A percentile compares a stretch with the other conserved stretches of the same genome.
Conservation (phyloP, 2,888 invertebrate species). For the Aromia moschata region DNA sequence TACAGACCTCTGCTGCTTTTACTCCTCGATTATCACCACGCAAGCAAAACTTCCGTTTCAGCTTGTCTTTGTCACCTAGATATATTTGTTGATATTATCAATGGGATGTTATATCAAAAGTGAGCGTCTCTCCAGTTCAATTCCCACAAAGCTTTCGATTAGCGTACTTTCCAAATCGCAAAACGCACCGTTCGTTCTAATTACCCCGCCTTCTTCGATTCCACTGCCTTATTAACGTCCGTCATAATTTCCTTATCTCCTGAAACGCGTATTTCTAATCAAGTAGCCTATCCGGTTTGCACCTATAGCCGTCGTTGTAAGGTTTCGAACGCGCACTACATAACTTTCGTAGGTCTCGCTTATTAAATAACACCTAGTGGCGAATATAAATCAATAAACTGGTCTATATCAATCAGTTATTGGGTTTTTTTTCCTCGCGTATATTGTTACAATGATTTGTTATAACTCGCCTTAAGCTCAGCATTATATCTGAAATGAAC, state of each 20-base stretch:
- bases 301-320: conserved; percentile 13
- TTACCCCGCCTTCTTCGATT: not conserved
- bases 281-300: conserved; percentile 8
- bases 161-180: not conserved
- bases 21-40: too few species aligned
- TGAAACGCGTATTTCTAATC: conserved; percentile 17
- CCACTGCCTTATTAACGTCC: not conserved
- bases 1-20: too few species aligned
- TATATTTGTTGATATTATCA: too few species aligned
- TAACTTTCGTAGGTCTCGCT: conserved; percentile 19
- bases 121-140: not conserved
- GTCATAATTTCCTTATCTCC: conserved; percentile 5
- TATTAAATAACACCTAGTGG: conserved; percentile 17
- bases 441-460: conserved; percentile 12
- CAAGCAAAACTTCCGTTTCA: too few species aligned
- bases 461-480: not conserved
- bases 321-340: conserved; percentile 12
- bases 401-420: conserved; percentile 9
- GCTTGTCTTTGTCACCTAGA: too few species aligned
- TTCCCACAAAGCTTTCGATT: not conserved
- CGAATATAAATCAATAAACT: conserved; percentile 15
- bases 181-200: not conserved
- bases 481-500: conserved; percentile 2
- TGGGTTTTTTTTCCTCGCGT: conserved; percentile 1
- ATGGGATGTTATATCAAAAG: too few species aligned